Conservation (phyloP, 2,797 vertebrate genomes). For the Diceros bicornis region DNA sequence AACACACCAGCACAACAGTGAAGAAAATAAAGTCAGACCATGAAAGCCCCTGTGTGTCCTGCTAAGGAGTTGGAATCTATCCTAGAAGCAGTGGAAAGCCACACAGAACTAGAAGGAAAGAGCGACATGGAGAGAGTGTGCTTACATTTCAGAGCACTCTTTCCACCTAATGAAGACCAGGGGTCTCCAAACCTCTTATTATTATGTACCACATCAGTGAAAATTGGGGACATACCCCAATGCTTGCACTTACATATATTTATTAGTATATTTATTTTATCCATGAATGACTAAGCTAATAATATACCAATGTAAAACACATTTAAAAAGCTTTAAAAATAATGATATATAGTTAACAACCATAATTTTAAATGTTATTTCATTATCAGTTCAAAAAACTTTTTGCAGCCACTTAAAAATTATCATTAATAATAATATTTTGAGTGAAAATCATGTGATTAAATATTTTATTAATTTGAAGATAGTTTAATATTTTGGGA, state of each 20-base stretch:
- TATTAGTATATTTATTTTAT: neutral
- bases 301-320: neutral
- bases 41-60: neutral
- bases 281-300: neutral
- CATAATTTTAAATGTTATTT: conserved; percentile 36
- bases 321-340: neutral
- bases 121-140: neutral
- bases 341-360: neutral
- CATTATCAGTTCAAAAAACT: conserved; percentile 18
- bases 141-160: neutral
- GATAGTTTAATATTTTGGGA: conserved; percentile 24
- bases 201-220: neutral
- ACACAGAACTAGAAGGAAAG: neutral
- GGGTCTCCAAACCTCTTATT: neutral
- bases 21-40: neutral
- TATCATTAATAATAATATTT: neutral
- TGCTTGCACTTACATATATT: neutral
- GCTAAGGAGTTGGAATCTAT: neutral
- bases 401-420: conserved; percentile 49
- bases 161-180: neutral
- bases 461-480: conserved; percentile 59
- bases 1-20: neutral
- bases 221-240: neutral
- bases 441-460: neutral
- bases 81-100: neutral